Evolutionary conservation across 2,797 vertebrate genomes (phyloP).

Genomic region (Sebastes minor): DNA sequence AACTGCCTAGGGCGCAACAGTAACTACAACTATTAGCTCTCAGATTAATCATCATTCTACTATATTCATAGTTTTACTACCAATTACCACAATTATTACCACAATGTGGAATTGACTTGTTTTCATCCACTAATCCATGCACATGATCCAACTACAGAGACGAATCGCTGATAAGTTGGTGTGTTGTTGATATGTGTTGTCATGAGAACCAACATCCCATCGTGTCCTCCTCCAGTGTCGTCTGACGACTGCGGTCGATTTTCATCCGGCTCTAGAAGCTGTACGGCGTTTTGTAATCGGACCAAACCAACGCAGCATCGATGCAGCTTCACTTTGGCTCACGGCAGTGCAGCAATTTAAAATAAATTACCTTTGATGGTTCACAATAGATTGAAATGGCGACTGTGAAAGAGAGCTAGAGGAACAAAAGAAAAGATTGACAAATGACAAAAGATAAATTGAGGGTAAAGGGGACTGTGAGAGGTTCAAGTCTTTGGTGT

Average conservation of each 20-base stretch:
- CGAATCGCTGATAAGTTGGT: background rate
- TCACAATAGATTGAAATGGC: slow-evolving; percentile 44
- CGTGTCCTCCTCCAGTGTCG: background rate
- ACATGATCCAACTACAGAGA: background rate
- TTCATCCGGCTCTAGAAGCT: slow-evolving; percentile 14
- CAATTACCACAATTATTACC: background rate
- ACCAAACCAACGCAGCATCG: slow-evolving; percentile 6
- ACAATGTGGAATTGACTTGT: background rate
- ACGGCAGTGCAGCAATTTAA: slow-evolving; percentile 25
- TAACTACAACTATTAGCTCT: background rate
- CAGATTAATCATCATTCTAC: background rate
- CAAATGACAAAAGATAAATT: slow-evolving; percentile 53
- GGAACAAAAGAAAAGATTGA: slow-evolving; percentile 11
- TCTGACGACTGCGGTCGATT: slow-evolving; percentile 2
- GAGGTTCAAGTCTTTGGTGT: slow-evolving; percentile 44
- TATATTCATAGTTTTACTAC: background rate
- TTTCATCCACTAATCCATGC: background rate
- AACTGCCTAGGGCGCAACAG: background rate
- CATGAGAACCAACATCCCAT: background rate
- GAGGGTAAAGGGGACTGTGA: slow-evolving; percentile 24
- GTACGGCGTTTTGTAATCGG: background rate
- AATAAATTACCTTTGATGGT: slow-evolving; percentile 50
- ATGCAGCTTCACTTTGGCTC: slow-evolving; percentile 20
- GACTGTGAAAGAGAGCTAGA: background rate
- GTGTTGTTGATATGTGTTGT: background rate